Evolutionary conservation across 2,797 vertebrate genomes (phyloP).

Genomic region (Acanthurus tractus): DNA sequence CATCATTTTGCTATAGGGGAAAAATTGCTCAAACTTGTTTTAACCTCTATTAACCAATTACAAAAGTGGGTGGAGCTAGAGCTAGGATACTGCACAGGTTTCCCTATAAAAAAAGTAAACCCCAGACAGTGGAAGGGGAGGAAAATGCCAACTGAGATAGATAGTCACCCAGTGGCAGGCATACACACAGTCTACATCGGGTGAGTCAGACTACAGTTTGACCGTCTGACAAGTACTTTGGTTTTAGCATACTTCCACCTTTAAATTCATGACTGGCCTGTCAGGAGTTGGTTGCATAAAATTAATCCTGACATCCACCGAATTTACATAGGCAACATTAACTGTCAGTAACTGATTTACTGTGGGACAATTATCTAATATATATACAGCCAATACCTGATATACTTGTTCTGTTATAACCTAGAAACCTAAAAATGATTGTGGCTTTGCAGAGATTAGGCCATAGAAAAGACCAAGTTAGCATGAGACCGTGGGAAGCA

Average conservation of each 20-base stretch:
- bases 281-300: conserved; percentile 18
- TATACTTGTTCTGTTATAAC: conserved; percentile 11
- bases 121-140: no score
- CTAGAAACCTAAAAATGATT: conserved; percentile 24
- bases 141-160: no score
- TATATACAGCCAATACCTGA: not conserved
- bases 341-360: conserved; percentile 15
- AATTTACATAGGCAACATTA: no score
- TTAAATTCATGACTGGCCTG: conserved; percentile 15
- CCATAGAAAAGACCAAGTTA: conserved; percentile 38
- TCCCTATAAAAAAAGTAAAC: no score
- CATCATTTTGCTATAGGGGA: no score
- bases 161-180: no score
- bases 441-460: conserved; percentile 17
- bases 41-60: no score
- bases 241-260: conserved; percentile 14
- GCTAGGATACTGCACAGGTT: no score
- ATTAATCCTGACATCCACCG: conserved; percentile 11
- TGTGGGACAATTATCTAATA: not conserved
- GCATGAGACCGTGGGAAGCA: conserved; percentile 51
- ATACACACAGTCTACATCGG: no score
- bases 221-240: conserved; percentile 21
- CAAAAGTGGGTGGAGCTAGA: no score
- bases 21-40: no score
- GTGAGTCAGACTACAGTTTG: conserved; percentile 4